These are phyloP conservation scores for Pelecanoides urinatrix DNA, from an alignment of 2,113 vertebrate species.

Conservation along the genomic window DNA sequence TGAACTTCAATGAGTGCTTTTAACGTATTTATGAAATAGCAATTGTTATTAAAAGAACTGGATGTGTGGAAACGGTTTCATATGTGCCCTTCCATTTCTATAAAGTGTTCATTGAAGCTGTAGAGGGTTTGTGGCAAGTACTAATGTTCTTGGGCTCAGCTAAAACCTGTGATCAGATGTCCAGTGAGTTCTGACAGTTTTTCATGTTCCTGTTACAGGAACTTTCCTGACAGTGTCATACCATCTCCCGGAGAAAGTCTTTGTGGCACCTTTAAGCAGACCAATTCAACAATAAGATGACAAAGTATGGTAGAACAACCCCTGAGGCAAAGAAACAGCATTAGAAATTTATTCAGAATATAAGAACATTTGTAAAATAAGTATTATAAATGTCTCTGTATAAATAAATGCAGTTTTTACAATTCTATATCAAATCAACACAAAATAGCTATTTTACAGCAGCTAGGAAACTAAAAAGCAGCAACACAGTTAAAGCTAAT, in stretches of 20 bases:
- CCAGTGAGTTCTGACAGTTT: background rate
- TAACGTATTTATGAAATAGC: background rate
- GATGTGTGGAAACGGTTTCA: background rate
- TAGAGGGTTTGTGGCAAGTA: background rate
- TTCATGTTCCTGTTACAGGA: rapidly evolving
- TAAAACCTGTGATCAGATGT: background rate
- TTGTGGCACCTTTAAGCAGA: background rate
- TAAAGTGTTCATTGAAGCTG: background rate
- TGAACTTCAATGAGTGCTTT: background rate
- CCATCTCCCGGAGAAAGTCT: background rate
- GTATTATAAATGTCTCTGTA: conserved; percentile 87
- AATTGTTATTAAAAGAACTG: background rate
- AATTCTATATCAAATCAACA: conserved; percentile 80
- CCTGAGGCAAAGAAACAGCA: conserved; percentile 15
- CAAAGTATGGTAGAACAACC: background rate
- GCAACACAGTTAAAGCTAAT: conserved; percentile 53
- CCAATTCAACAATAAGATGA: background rate
- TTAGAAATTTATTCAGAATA: conserved; percentile 88
- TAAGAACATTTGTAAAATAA: conserved; percentile 85
- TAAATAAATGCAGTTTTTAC: conserved; percentile 84
- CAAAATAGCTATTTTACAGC: conserved; percentile 76
- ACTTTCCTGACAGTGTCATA: background rate
- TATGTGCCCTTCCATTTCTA: background rate
- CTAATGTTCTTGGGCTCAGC: background rate
- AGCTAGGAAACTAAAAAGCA: conserved; percentile 69